phyloP scores from a whole-genome alignment of 2,113 vertebrate genomes.

The Eonycteris spelaea region DNA sequence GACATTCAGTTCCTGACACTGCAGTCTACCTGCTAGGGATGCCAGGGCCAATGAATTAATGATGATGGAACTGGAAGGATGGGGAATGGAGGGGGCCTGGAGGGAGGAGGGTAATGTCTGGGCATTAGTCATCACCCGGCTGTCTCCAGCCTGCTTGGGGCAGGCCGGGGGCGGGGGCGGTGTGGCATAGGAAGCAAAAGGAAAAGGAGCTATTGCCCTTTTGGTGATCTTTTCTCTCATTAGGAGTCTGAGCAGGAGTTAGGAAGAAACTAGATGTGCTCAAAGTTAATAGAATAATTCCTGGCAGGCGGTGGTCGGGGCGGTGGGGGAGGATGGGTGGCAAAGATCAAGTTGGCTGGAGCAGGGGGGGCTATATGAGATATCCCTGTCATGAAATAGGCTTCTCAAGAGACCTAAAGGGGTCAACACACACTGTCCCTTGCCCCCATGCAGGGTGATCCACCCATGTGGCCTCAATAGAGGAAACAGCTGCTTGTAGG shows the following conservation, averaged over 20 bases:
- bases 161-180: no score
- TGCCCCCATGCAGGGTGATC: neutral
- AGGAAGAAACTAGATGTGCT: neutral
- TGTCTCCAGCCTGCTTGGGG: neutral
- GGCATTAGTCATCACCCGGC: neutral
- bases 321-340: no score
- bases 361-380: neutral
- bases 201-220: neutral
- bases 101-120: neutral
- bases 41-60: conserved; percentile 13
- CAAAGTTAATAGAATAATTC: neutral
- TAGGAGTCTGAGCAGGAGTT: neutral
- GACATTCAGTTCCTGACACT: neutral
- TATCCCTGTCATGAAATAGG: neutral
- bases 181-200: neutral
- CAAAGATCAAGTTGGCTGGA: neutral
- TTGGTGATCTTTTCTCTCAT: neutral
- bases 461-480: neutral
- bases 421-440: neutral
- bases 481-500: neutral
- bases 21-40: neutral
- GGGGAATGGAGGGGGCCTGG: neutral
- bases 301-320: neutral
- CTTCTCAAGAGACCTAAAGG: neutral
- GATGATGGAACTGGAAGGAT: neutral